Conservation (phyloP, 1,140 invertebrate genomes). For the Bombus waltoni region DNA sequence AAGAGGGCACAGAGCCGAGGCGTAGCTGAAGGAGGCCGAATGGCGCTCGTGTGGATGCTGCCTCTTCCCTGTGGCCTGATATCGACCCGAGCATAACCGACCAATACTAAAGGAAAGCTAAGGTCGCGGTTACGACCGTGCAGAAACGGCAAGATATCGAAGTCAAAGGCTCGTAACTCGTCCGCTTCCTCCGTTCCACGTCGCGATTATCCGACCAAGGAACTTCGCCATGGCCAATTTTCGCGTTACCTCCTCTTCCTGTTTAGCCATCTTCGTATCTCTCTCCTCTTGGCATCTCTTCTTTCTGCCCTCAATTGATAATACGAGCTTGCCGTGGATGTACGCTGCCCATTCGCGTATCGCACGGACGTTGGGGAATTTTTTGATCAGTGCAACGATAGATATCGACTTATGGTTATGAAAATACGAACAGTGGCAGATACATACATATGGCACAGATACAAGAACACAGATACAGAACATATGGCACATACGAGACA, state of each 20-base stretch:
- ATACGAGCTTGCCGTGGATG: no score
- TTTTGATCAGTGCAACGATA: neutral
- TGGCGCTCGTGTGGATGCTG: slow-evolving; percentile 66
- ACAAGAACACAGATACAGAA: no score
- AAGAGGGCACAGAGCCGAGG: slow-evolving; percentile 41
- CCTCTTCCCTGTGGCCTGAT: slow-evolving; percentile 63
- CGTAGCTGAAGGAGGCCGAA: slow-evolving; percentile 47
- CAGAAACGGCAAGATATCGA: slow-evolving; percentile 35
- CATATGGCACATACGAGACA: no score
- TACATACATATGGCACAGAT: no score
- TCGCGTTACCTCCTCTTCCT: neutral
- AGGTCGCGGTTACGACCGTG: slow-evolving; percentile 63
- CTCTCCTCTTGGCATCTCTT: neutral
- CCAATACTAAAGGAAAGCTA: slow-evolving; percentile 65
- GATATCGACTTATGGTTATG: neutral
- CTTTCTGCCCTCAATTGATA: no score
- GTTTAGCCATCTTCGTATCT: no score
- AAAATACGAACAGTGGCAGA: neutral
- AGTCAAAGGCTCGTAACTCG: slow-evolving; percentile 43
- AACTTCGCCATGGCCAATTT: neutral
- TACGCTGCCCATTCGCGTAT: no score
- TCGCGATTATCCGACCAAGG: neutral
- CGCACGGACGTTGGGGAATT: neutral
- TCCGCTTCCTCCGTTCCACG: neutral
- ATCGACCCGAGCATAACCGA: slow-evolving; percentile 66